Evolutionary conservation across 37 sponge, comb jelly and placozoan genomes (phyloP), one percentile per base, ranked within the genome.

Genomic region (Hormiphora californensis): DNA sequence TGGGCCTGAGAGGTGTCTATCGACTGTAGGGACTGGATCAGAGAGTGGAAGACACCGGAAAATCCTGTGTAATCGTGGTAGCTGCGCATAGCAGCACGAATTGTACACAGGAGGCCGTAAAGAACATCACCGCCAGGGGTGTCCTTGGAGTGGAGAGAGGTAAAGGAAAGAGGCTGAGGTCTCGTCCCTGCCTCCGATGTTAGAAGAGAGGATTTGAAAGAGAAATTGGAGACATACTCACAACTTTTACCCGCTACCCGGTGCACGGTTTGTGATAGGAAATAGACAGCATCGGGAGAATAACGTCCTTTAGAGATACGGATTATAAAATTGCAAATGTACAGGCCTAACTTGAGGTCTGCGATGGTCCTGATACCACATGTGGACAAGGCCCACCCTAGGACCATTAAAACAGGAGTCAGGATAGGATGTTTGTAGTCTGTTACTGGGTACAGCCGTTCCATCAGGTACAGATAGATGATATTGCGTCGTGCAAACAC

Each of bases 401-500:
- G 86, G 0, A 90, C 35, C 39, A 90, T 54, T 40, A 91, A 34
- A 12, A 90, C 62, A 12, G 95, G 90, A 27, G 93, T 92, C 54
- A 85, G 54, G 19, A 95, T 59, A 0, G 91, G 89, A 46, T 91
- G 92, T 38, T 88, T 49, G 69, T 89, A 90, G 87, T 92, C 93
- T 12, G 95, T 92, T 27, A 88, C 88, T 11, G 95, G 91, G 57
- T 92, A 95, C 21, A 95, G 21, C 19, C 65, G 5, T 28, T 73
- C 46, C 43, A 73, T 23, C 21, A 73, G 9, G 36, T 32, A 40
- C 81, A 73, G 5, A 28, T 73, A 73, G 81, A 73, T 73, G 43
- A 73, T 21, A 19, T 73, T 43, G 9, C 81, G 81, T 17, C 23
- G 40, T n/a, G 46, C 43, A 46, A 73, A 25, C 12, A 73, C 81